Conservation (phyloP, 2,113 vertebrate genomes). For the Myotis brandtii region DNA sequence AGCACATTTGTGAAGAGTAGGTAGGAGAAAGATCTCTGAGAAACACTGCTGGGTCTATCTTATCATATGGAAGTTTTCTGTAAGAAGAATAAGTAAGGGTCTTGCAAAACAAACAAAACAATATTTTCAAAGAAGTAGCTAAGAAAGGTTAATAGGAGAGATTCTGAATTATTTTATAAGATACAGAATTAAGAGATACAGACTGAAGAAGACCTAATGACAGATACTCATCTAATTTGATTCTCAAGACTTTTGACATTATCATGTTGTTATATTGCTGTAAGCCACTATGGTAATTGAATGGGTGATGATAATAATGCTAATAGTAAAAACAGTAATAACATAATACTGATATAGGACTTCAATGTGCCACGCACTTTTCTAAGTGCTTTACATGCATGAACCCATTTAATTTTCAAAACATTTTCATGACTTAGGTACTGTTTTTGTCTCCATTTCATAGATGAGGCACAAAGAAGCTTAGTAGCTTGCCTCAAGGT, state of each 20-base stretch:
- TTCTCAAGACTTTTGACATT: conserved; percentile 54
- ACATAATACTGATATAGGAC: neutral
- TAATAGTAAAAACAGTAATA: conserved; percentile 13
- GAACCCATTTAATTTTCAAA: conserved; percentile 54
- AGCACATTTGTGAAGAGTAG: neutral
- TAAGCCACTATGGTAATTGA: conserved; percentile 37
- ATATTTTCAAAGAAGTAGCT: conserved; percentile 11
- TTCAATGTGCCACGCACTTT: conserved; percentile 49
- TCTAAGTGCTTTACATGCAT: conserved; percentile 35
- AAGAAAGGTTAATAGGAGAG: conserved; percentile 4
- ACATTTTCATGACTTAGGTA: conserved; percentile 24
- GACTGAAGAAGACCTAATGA: conserved; percentile 58
- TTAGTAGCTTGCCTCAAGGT: neutral
- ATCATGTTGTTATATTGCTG: conserved; percentile 49
- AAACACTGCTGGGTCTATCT: neutral
- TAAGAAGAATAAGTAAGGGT: neutral
- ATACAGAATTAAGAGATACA: conserved; percentile 47
- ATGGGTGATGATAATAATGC: conserved; percentile 53
- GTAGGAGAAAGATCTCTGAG: neutral
- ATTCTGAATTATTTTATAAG: conserved; percentile 60
- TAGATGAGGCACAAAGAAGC: neutral
- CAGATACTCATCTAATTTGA: conserved; percentile 58
- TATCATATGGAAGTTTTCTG: conserved; percentile 15
- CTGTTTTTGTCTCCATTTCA: conserved; percentile 3
- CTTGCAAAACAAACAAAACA: neutral